Percentiles rank a stretch among this genome's conserved stretches.
phyloP scores from a whole-genome alignment of 2,888 invertebrate species.

The Campaea margaritaria region DNA sequence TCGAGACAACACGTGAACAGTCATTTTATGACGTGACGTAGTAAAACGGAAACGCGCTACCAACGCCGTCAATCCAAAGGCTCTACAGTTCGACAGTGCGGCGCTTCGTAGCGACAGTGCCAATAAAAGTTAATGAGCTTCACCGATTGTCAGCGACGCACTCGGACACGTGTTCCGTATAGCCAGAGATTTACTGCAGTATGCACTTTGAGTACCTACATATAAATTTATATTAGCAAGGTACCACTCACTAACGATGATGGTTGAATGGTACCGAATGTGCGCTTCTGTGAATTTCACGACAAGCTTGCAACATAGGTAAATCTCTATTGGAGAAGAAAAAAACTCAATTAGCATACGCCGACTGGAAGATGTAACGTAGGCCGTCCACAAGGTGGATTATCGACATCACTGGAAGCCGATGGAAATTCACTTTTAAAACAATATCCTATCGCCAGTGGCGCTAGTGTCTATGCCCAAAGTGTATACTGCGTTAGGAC shows the following conservation, averaged over 20 bases:
- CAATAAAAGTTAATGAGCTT: constrained; percentile 76
- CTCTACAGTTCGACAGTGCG: constrained; percentile 39
- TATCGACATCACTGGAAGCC: too few relatives aligned
- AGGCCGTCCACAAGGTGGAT: too few relatives aligned
- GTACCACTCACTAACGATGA: neutral
- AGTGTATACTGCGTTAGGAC: too few relatives aligned
- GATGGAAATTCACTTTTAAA: too few relatives aligned
- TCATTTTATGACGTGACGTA: constrained; percentile 20
- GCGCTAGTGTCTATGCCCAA: too few relatives aligned
- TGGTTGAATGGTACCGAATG: neutral
- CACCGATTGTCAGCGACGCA: constrained; percentile 56
- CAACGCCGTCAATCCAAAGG: constrained; percentile 53
- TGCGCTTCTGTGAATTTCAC: too few relatives aligned
- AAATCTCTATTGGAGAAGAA: too few relatives aligned
- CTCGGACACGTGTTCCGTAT: constrained; percentile 51
- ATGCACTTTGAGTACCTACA: constrained; percentile 3
- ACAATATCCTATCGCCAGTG: too few relatives aligned
- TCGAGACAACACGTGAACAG: too few relatives aligned
- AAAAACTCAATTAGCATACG: too few relatives aligned
- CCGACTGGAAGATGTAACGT: too few relatives aligned
- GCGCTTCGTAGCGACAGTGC: constrained; percentile 44
- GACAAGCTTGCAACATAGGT: too few relatives aligned
- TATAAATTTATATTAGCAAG: neutral
- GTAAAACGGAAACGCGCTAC: constrained; percentile 49
- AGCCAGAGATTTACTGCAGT: constrained; percentile 35